These are phyloP conservation scores for Lymantria monacha DNA, from an alignment of 2,888 invertebrate species.

Conservation along the genomic window DNA sequence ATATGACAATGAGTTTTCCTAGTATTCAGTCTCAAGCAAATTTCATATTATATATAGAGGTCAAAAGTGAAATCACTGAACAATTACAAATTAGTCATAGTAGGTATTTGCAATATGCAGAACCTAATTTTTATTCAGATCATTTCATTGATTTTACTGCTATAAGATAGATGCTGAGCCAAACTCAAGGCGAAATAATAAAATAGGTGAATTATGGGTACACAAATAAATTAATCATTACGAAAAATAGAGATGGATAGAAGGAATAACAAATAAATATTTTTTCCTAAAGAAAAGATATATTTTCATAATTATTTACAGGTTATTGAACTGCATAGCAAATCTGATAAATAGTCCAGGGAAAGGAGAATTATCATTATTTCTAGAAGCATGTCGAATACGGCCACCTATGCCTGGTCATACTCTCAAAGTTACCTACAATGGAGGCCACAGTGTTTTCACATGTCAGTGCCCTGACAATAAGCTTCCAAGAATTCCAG, in stretches of 20 bases:
- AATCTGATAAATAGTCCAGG: conserved; percentile 84
- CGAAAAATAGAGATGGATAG: no score
- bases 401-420: conserved; percentile 68
- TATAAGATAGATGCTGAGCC: no score
- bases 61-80: conserved; percentile 9
- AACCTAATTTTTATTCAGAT: no score
- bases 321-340: conserved; percentile 91
- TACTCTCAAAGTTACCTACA: conserved; percentile 64
- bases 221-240: no score
- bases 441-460: conserved; percentile 68
- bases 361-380: conserved; percentile 57
- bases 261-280: no score
- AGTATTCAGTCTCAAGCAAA: conserved; percentile 3
- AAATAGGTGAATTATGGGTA: no score
- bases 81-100: neutral
- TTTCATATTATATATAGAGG: conserved; percentile 10
- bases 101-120: no score
- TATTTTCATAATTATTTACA: conserved; percentile 49
- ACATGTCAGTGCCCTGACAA: conserved; percentile 89
- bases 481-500: conserved; percentile 95
- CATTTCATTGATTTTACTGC: no score
- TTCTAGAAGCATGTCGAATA: conserved; percentile 66
- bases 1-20: conserved; percentile 9
- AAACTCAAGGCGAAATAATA: no score
- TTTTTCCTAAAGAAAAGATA: neutral